phyloP scores from a whole-genome alignment of 2,797 vertebrate genomes.

The Amniataba percoides region DNA sequence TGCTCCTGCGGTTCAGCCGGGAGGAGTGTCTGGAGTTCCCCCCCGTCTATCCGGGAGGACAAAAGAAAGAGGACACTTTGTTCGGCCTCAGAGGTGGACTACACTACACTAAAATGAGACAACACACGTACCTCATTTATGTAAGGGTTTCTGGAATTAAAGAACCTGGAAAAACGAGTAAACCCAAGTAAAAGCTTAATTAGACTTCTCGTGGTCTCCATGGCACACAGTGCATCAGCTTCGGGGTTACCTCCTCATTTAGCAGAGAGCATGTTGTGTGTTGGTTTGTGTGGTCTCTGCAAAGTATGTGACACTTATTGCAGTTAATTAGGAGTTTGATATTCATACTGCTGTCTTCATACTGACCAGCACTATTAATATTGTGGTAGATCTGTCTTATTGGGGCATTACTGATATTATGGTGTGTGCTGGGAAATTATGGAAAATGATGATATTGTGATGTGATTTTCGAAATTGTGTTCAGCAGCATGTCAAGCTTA shows the following conservation, averaged over 20 bases:
- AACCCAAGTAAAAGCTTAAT: background rate
- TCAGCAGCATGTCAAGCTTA: background rate
- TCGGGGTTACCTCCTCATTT: background rate
- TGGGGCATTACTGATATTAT: background rate
- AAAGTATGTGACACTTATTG: background rate
- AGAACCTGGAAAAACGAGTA: background rate
- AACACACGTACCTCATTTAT: background rate
- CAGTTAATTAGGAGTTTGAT: slow-evolving; percentile 3
- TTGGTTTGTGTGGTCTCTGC: background rate
- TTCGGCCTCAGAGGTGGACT: background rate
- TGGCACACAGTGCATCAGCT: background rate
- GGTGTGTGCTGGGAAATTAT: background rate
- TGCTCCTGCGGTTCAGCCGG: slow-evolving; percentile 32
- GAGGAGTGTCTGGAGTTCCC: slow-evolving; percentile 24
- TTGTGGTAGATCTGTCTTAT: background rate
- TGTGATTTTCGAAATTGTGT: background rate
- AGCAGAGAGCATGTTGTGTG: background rate
- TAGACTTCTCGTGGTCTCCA: background rate
- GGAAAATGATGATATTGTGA: background rate
- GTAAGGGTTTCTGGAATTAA: slow-evolving; percentile 8
- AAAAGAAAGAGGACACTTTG: slow-evolving; percentile 8
- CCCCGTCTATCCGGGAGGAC: slow-evolving; percentile 26
- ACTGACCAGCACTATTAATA: background rate
- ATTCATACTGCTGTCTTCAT: background rate
- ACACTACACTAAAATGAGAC: background rate